phyloP scores from a whole-genome alignment of 2,888 invertebrate species.

The Amblyteles armatorius region DNA sequence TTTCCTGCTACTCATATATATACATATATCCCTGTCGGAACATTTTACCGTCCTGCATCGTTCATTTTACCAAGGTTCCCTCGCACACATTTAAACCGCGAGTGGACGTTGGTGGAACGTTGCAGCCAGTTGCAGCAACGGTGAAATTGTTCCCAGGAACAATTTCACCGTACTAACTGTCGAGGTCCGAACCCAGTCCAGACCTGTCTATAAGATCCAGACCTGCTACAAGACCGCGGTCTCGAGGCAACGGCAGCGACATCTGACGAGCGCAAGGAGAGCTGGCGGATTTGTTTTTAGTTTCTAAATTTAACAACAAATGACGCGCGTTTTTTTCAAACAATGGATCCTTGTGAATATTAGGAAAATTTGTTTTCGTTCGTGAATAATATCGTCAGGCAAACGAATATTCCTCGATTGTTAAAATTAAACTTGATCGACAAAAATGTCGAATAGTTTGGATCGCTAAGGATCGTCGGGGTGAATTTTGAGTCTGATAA shows the following conservation, averaged over 20 bases:
- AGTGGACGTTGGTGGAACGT: no score
- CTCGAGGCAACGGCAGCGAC: background rate
- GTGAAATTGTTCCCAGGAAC: no score
- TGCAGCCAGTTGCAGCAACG: no score
- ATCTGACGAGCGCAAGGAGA: background rate
- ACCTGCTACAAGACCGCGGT: no score
- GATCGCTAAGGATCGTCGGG: background rate
- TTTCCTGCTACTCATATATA: conserved; percentile 27
- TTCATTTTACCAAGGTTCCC: no score
- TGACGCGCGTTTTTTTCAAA: conserved; percentile 1
- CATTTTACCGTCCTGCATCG: no score
- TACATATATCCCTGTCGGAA: no score
- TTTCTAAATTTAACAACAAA: background rate
- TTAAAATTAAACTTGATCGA: background rate
- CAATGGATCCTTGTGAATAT: background rate
- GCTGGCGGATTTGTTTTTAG: background rate
- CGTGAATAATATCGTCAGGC: background rate
- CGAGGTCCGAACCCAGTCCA: no score
- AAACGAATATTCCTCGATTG: background rate
- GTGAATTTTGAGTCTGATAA: background rate
- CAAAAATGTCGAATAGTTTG: background rate
- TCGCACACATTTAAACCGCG: no score
- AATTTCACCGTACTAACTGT: no score
- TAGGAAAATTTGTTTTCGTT: background rate
- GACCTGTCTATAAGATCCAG: no score